Base-by-base conservation (phyloP, 2,113 vertebrate species). In the Saguinus midas region DNA sequence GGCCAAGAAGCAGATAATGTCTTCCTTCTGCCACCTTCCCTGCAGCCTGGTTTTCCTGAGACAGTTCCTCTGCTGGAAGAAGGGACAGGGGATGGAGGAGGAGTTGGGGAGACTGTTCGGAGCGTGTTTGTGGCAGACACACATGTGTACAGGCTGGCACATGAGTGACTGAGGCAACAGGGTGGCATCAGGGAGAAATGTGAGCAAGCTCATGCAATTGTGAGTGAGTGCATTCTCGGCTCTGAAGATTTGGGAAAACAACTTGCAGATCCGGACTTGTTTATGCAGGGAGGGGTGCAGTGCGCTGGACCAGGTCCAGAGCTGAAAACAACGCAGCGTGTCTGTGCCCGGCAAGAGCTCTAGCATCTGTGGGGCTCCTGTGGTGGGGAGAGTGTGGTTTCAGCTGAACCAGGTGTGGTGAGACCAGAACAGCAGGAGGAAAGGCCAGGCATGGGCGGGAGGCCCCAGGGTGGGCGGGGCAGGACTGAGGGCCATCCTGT, bases 301-400 rank as follows among this genome's bases (percentile, higher is more conserved):
- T 2, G n/a, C 6, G 43, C 72, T 48, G 72, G 75, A 13, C 13
- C 6, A 1, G 70, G 37, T 83, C 93, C 96, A 97, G 86, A 73
- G 48, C 96, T 96, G 93, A 96, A 97, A 97, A 64, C 80, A 96
- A 85, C 79, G 29, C 0, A 2, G 83, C 20, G 5, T 76, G 89
- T 91, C 85, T 61, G 43, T 14, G 45, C 6, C 0, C 0, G 5
- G 87, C n/a, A 29, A 85, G 73, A 68, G 58, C 61, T 12, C 29
- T 58, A 68, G 40, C 14, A 27, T 73, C 66, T 82, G 57, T 58
- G 89, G 76, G 13, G 61, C 23, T 66, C 50, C 6, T 50, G 37
- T 45, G 37, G 50, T 35, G 11, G 40, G 40, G 29, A 58, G 70
- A 79, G 50, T 64, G 27, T 64, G 61, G 61, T 64, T 32, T 64